Conservation (phyloP, 2,113 vertebrate genomes). For the Lipotes vexillifer region DNA sequence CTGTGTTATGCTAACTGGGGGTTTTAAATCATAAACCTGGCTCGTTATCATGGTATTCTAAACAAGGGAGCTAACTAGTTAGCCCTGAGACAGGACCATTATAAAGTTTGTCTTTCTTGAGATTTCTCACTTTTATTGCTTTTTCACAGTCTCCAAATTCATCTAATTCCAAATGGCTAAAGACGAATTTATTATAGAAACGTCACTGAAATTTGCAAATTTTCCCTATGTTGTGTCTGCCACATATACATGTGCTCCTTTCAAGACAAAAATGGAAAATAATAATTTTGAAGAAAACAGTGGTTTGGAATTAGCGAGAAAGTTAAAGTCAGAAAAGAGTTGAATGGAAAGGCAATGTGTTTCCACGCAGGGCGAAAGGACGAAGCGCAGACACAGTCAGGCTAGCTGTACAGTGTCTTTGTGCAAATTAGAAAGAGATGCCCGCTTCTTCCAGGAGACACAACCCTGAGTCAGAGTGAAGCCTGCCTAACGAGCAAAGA, state of each 20-base stretch:
- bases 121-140: neutral
- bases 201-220: conserved; percentile 10
- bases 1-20: neutral
- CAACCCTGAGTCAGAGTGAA: neutral
- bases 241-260: neutral
- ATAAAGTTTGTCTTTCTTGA: conserved; percentile 23
- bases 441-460: neutral
- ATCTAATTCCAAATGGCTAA: conserved; percentile 18
- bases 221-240: neutral
- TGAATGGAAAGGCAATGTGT: neutral
- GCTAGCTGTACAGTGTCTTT: neutral
- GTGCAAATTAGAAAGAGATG: neutral
- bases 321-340: neutral
- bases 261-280: conserved; percentile 37
- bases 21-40: neutral
- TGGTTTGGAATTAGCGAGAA: neutral
- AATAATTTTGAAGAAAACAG: conserved; percentile 32
- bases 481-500: neutral
- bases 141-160: neutral
- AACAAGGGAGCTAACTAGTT: neutral
- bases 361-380: neutral
- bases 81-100: neutral
- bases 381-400: neutral
- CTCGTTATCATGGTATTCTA: neutral
- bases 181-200: neutral